Percentiles rank a stretch among this genome's conserved stretches.
Conservation (phyloP, 2,888 invertebrate species). For the Dendrolimus pini region DNA sequence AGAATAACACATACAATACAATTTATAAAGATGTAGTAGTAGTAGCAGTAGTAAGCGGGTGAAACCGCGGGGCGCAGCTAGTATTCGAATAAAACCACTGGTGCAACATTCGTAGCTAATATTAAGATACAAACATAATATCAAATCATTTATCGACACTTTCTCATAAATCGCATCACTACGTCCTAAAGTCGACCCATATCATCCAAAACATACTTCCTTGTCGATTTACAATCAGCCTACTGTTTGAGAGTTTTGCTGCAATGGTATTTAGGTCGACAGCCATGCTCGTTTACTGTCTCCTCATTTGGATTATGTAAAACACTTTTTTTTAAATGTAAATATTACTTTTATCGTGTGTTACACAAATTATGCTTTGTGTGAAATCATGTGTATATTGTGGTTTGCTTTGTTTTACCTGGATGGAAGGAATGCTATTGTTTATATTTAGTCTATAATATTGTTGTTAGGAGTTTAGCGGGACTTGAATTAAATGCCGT, state of each 20-base stretch:
- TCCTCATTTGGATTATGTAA: conserved; percentile 14
- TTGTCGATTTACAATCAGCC: conserved; percentile 54
- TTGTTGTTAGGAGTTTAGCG: no score
- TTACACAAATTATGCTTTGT: background rate
- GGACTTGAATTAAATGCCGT: no score
- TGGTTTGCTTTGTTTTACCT: background rate
- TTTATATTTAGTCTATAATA: background rate
- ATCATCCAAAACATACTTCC: conserved; percentile 56
- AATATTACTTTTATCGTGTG: background rate
- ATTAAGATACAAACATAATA: no score
- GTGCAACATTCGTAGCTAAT: no score
- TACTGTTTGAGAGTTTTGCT: conserved; percentile 40
- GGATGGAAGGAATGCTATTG: background rate
- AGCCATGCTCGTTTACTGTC: conserved; percentile 19
- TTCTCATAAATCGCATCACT: conserved; percentile 25
- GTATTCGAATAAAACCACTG: no score
- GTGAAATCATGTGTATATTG: background rate
- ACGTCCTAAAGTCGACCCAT: conserved; percentile 51
- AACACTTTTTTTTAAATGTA: background rate
- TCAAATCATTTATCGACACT: conserved; percentile 17
- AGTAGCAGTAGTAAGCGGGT: no score
- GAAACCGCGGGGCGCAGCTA: no score
- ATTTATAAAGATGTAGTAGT: no score
- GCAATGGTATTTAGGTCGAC: conserved; percentile 56
- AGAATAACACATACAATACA: no score